Conservation (phyloP, 2,797 vertebrate genomes). For the Euphonia xanthogaster region DNA sequence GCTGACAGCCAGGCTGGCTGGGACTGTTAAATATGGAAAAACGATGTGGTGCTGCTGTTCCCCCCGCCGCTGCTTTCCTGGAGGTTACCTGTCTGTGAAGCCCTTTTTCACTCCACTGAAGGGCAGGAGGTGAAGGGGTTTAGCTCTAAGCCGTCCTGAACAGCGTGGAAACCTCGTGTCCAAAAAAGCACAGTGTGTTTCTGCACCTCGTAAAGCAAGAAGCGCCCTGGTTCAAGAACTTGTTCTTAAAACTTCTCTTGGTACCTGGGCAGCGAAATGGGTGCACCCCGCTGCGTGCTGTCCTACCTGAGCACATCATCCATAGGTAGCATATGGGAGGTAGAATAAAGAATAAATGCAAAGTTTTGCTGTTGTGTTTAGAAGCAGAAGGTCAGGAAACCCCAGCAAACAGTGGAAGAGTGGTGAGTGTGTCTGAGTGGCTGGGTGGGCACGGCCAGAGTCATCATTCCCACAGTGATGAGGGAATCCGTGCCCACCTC, state of each 20-base stretch:
- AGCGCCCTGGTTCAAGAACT: accelerated
- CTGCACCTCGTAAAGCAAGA: accelerated
- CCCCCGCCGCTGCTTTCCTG: accelerated
- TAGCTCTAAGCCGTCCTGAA: accelerated
- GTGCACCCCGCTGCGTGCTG: accelerated
- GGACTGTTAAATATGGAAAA: accelerated
- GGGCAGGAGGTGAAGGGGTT: accelerated
- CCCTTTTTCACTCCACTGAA: accelerated
- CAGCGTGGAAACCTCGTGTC: accelerated
- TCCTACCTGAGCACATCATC: too few species aligned
- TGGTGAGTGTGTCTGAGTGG: accelerated
- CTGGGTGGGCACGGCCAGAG: accelerated
- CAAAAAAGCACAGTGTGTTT: accelerated
- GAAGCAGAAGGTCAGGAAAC: not conserved
- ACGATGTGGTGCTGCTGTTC: accelerated
- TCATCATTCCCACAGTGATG: accelerated
- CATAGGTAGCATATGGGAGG: accelerated
- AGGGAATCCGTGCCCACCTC: accelerated
- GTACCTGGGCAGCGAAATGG: accelerated
- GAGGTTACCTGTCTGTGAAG: too few species aligned
- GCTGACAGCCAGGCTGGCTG: accelerated
- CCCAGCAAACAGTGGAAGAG: accelerated
- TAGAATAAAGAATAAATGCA: not conserved
- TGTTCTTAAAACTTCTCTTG: accelerated
- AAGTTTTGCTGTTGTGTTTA: not conserved